These are phyloP conservation scores for Acleris holmiana DNA, from an alignment of 2,888 invertebrate genomes.

Conservation along the genomic window DNA sequence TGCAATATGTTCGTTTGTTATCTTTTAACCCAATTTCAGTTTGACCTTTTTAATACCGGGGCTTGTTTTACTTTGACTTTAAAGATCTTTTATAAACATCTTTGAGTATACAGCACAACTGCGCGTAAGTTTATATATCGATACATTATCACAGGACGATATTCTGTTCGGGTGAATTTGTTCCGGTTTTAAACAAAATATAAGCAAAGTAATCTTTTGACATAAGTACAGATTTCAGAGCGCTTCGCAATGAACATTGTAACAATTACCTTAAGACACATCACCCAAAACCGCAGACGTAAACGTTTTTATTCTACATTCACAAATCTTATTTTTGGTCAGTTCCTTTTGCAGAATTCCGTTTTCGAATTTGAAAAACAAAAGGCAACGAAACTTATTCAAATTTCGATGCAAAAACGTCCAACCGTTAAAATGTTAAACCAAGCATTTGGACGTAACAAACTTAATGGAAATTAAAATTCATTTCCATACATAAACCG, in stretches of 20 bases:
- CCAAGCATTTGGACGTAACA: conserved; percentile 23
- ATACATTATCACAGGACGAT: background rate
- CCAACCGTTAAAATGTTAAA: conserved; percentile 24
- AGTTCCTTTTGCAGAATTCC: conserved; percentile 15
- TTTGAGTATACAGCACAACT: background rate
- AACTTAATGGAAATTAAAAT: conserved; percentile 29
- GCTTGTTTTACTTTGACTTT: conserved; percentile 31
- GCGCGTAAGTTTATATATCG: conserved; percentile 1
- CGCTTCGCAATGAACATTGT: background rate
- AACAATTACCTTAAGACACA: conserved; percentile 1
- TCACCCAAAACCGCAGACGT: background rate
- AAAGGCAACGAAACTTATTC: conserved; percentile 9
- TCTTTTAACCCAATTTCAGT: conserved; percentile 49
- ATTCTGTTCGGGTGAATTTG: too few species aligned
- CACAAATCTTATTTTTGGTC: conserved; percentile 21
- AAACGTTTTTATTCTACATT: background rate
- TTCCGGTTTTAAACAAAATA: too few species aligned
- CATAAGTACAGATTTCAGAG: too few species aligned
- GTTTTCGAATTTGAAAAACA: conserved; percentile 7
- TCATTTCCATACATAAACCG: conserved; percentile 9
- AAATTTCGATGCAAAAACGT: conserved; percentile 12
- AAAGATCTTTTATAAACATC: conserved; percentile 6
- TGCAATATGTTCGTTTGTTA: conserved; percentile 42
- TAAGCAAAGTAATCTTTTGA: too few species aligned
- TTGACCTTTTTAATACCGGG: conserved; percentile 44